These are phyloP conservation scores for Equus przewalskii DNA, from an alignment of 2,113 vertebrate genomes.

Conservation along the genomic window DNA sequence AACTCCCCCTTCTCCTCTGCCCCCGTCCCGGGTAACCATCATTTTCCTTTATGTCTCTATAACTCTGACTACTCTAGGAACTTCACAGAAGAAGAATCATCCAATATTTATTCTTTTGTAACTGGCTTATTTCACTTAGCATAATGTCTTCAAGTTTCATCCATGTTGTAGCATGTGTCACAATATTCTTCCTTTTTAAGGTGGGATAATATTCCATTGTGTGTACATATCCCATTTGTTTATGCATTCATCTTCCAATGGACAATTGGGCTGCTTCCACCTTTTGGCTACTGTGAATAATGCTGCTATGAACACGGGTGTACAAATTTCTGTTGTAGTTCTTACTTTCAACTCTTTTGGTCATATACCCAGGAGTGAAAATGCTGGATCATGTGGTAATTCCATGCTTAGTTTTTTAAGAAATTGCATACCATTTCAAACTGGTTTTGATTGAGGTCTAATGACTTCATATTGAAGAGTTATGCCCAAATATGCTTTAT, in stretches of 20 bases:
- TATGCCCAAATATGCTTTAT: neutral
- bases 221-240: neutral
- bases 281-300: neutral
- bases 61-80: neutral
- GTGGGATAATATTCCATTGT: neutral
- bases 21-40: accelerated
- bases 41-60: neutral
- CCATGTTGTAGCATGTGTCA: neutral
- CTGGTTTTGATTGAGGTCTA: neutral
- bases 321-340: neutral
- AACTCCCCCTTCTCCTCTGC: neutral
- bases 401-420: neutral
- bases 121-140: neutral
- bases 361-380: neutral
- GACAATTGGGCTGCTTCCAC: neutral
- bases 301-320: neutral
- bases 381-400: neutral
- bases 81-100: neutral
- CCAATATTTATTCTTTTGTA: neutral
- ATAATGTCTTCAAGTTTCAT: neutral
- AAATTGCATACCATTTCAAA: neutral
- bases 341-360: neutral
- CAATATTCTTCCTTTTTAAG: neutral
- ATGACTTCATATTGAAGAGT: neutral
- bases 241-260: neutral